phyloP scores from a whole-genome alignment of 1,140 invertebrate species.

The Neotoxoptera formosana region DNA sequence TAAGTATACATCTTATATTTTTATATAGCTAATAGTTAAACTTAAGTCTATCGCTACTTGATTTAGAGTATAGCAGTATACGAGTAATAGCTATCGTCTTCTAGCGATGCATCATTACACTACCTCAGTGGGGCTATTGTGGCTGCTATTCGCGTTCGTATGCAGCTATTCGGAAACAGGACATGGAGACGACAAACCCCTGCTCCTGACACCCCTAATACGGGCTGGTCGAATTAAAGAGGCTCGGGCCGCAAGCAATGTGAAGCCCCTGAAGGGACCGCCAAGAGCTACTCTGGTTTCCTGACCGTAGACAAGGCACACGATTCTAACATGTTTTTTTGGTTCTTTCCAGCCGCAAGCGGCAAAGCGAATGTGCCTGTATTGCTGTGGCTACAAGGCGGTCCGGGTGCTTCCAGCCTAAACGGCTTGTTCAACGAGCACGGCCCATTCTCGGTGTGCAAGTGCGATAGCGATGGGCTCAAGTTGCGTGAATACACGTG shows the following conservation, averaged over 20 bases:
- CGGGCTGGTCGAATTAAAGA: slow-evolving; percentile 49
- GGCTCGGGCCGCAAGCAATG: slow-evolving; percentile 55
- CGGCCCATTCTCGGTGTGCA: no score
- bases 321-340: slow-evolving; percentile 74
- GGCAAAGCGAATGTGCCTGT: slow-evolving; percentile 68
- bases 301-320: slow-evolving; percentile 72
- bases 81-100: no score
- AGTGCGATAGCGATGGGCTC: background rate
- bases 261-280: slow-evolving; percentile 33
- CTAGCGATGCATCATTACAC: background rate
- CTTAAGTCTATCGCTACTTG: no score
- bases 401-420: slow-evolving; percentile 76
- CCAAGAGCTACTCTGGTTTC: slow-evolving; percentile 70
- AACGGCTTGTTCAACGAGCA: slow-evolving; percentile 78
- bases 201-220: slow-evolving; percentile 59
- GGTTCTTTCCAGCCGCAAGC: slow-evolving; percentile 74
- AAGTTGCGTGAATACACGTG: slow-evolving; percentile 69
- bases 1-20: no score
- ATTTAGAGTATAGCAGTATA: no score
- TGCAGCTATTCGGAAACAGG: background rate
- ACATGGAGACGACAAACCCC: background rate
- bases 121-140: no score
- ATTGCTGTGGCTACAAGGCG: slow-evolving; percentile 80
- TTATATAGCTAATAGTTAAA: no score
- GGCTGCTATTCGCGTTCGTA: background rate